phyloP scores from a whole-genome alignment of 1,140 invertebrate species.

The Ganaspis sp. region DNA sequence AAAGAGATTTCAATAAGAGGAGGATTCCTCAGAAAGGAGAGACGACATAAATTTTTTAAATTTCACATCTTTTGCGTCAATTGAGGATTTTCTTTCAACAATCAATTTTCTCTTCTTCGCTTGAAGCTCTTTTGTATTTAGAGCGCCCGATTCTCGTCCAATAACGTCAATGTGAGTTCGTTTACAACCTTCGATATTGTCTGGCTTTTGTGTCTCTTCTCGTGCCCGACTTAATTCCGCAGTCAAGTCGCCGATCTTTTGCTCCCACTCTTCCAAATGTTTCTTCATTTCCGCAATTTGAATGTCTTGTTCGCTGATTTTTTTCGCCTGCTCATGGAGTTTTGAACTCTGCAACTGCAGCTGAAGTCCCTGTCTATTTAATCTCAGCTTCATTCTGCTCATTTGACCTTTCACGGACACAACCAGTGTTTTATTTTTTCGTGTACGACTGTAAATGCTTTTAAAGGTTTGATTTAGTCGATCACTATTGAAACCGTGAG shows the following conservation, averaged over 20 bases:
- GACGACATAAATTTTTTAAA: conserved; percentile 73
- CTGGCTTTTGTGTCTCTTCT: conserved; percentile 65
- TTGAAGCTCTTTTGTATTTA: conserved; percentile 65
- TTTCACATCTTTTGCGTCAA: conserved; percentile 68
- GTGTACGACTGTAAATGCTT: conserved; percentile 67
- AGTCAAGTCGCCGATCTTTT: conserved; percentile 77
- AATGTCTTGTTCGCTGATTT: conserved; percentile 75
- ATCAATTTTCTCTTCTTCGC: conserved; percentile 73
- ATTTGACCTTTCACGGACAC: conserved; percentile 61
- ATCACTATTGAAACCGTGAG: conserved; percentile 64
- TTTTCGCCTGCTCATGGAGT: conserved; percentile 74
- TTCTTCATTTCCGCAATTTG: conserved; percentile 77
- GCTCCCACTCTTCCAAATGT: conserved; percentile 78
- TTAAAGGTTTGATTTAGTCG: conserved; percentile 70
- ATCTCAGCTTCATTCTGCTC: conserved; percentile 65
- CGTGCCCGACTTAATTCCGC: conserved; percentile 75
- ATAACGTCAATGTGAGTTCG: conserved; percentile 65
- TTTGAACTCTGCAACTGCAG: conserved; percentile 74
- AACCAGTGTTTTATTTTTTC: conserved; percentile 68
- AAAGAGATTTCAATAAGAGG: conserved; percentile 40
- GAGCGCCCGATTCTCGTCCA: conserved; percentile 49
- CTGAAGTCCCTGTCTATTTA: conserved; percentile 67
- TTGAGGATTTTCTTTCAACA: conserved; percentile 69
- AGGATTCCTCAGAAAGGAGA: conserved; percentile 49
- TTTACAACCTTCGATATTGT: conserved; percentile 65